Percentiles rank a stretch among this genome's conserved stretches.
These are phyloP conservation scores for Callithrix jacchus DNA, from an alignment of 2,113 vertebrate species.

Conservation along the genomic window DNA sequence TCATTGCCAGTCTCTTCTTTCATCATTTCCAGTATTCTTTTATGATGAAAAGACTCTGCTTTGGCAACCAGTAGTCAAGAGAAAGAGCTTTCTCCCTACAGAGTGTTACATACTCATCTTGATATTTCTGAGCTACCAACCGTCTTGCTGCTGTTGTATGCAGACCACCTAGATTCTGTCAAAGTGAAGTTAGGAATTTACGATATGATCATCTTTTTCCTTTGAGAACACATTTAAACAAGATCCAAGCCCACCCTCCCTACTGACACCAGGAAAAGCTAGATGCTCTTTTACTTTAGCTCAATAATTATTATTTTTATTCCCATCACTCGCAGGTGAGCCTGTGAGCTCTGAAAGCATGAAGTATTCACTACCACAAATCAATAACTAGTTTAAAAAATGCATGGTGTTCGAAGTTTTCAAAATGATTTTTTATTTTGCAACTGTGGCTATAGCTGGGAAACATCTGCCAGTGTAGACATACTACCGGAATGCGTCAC, in stretches of 20 bases:
- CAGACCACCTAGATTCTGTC: slow-evolving; percentile 59
- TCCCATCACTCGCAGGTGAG: not conserved
- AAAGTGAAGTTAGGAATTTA: slow-evolving; percentile 39
- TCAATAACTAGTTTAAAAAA: slow-evolving; percentile 16
- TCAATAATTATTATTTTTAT: not conserved
- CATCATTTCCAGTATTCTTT: not conserved
- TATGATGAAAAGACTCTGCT: slow-evolving; percentile 58
- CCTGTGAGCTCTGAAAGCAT: not conserved
- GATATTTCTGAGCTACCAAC: slow-evolving; percentile 32
- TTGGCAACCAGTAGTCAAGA: slow-evolving; percentile 62
- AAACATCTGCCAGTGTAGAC: not conserved
- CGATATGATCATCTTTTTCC: not conserved
- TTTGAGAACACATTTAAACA: slow-evolving; percentile 36
- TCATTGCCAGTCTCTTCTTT: not conserved
- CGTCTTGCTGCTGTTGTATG: slow-evolving; percentile 53
- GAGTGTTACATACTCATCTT: slow-evolving; percentile 45
- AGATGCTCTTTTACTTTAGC: not conserved
- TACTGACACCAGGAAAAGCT: not conserved
- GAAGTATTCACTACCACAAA: not conserved
- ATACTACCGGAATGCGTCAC: not conserved
- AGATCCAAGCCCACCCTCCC: not conserved
- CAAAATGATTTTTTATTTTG: not conserved
- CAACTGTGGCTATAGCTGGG: not conserved
- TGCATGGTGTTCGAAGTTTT: not conserved
- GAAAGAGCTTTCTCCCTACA: slow-evolving; percentile 54